These are phyloP conservation scores for Phthorimaea operculella DNA, from an alignment of 1,140 invertebrate species.

Conservation along the genomic window DNA sequence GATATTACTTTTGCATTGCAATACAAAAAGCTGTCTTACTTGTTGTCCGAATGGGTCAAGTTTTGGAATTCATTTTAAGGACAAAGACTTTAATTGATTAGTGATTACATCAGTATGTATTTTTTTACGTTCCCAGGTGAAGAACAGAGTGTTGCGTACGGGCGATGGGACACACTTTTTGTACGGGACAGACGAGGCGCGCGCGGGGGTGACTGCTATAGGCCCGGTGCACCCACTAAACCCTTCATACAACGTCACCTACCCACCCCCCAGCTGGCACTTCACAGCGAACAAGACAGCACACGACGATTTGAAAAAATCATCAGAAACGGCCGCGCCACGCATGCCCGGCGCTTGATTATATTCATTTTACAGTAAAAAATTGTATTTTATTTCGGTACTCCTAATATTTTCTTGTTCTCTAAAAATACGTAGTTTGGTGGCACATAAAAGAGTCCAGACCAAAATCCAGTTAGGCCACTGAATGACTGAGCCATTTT, in stretches of 20 bases:
- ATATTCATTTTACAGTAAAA: too few relatives aligned
- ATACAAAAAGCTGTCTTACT: not conserved
- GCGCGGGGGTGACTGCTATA: slow-evolving; percentile 27
- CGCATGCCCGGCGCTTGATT: too few relatives aligned
- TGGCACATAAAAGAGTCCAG: too few relatives aligned
- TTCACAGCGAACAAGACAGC: too few relatives aligned
- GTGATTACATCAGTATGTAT: not conserved
- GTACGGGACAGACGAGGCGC: slow-evolving; percentile 40
- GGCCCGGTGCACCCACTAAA: slow-evolving; percentile 49
- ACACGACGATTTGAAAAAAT: too few relatives aligned
- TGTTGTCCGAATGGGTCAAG: not conserved
- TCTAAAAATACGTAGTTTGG: too few relatives aligned
- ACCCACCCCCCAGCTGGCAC: slow-evolving; percentile 37
- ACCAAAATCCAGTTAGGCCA: too few relatives aligned
- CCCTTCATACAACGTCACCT: slow-evolving; percentile 38
- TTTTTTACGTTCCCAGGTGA: slow-evolving; percentile 28
- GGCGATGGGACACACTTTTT: slow-evolving; percentile 48
- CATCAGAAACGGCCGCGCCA: too few relatives aligned
- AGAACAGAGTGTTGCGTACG: slow-evolving; percentile 33
- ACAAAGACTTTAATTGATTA: not conserved
- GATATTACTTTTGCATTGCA: not conserved
- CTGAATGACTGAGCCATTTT: too few relatives aligned
- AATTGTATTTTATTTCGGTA: too few relatives aligned
- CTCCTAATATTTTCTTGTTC: too few relatives aligned
- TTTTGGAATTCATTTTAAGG: not conserved